phyloP scores from a whole-genome alignment of 2,797 vertebrate genomes.

The Phaenicophaeus curvirostris region DNA sequence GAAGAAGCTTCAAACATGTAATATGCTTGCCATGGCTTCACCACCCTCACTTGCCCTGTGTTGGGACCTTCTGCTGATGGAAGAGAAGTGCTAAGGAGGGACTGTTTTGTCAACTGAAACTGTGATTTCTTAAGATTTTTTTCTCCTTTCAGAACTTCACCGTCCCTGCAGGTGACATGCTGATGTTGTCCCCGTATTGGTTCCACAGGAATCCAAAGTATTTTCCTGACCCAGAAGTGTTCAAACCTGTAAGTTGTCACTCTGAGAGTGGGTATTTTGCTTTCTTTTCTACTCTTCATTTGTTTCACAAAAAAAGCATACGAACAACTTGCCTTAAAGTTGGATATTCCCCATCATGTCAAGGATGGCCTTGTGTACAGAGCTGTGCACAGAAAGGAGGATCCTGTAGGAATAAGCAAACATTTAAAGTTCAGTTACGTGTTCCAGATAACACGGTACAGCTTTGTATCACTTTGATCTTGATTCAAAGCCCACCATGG shows the following conservation, averaged over 20 bases:
- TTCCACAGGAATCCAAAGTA: constrained; percentile 83
- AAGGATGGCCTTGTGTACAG: not conserved
- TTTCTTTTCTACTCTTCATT: not conserved
- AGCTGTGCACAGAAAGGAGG: not conserved
- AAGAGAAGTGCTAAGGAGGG: not conserved
- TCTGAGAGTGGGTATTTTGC: not conserved
- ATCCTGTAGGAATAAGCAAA: not conserved
- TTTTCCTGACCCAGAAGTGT: constrained; percentile 83
- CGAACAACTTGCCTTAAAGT: not conserved
- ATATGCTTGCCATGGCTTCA: not conserved
- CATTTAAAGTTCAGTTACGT: not conserved
- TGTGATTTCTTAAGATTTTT: not conserved
- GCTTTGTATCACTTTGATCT: not conserved
- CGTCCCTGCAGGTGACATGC: constrained; percentile 82
- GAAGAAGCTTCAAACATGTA: not conserved
- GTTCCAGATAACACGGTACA: not conserved
- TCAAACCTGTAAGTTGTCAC: constrained; percentile 81
- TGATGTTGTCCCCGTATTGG: constrained; percentile 86
- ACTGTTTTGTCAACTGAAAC: not conserved
- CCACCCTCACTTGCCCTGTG: not conserved
- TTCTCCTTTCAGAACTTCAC: constrained; percentile 77
- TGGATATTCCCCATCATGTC: not conserved
- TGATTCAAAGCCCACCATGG: not conserved
- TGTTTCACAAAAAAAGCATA: not conserved
- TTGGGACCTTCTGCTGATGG: not conserved